Percentiles rank a stretch among this genome's conserved stretches.
These are phyloP conservation scores for Aplochiton taeniatus DNA, from an alignment of 2,797 vertebrate species.

Conservation along the genomic window DNA sequence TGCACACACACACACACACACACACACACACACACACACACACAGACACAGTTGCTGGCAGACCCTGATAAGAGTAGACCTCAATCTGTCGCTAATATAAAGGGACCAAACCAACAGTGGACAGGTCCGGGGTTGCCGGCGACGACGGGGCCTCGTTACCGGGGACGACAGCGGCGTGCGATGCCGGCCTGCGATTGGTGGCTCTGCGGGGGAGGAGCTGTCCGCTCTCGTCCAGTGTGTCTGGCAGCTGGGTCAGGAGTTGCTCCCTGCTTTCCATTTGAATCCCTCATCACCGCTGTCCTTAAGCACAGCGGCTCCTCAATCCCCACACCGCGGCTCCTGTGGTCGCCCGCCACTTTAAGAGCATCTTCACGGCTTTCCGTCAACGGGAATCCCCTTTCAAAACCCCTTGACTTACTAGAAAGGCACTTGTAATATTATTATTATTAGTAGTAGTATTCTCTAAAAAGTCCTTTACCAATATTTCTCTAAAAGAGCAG, in stretches of 20 bases:
- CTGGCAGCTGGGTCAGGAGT: slow-evolving; percentile 38
- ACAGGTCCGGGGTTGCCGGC: slow-evolving; percentile 53
- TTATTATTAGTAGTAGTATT: no score
- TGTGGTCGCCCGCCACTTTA: no score
- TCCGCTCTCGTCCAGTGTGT: slow-evolving; percentile 22
- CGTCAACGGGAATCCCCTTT: no score
- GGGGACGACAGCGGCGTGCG: slow-evolving; percentile 24
- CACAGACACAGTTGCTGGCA: slow-evolving; percentile 48
- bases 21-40: slow-evolving; percentile 25
- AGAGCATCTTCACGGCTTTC: no score
- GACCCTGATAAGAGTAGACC: slow-evolving; percentile 71
- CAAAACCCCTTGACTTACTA: no score
- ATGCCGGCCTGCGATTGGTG: slow-evolving; percentile 28
- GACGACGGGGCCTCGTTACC: slow-evolving; percentile 35
- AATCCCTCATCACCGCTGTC: slow-evolving; percentile 53
- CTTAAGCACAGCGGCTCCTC: slow-evolving; percentile 11
- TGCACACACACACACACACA: slow-evolving; percentile 30
- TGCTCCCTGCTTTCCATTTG: slow-evolving; percentile 65
- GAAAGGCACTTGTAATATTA: no score
- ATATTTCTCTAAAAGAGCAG: no score
- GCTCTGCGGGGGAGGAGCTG: slow-evolving; percentile 21
- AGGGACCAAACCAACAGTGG: slow-evolving; percentile 51
- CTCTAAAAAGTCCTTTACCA: no score
- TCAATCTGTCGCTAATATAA: slow-evolving; percentile 70
- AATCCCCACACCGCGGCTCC: no score